Evolutionary conservation across 2,113 vertebrate species (phyloP), one percentile per base, ranked within the genome.

Genomic region (Psophia crepitans): DNA sequence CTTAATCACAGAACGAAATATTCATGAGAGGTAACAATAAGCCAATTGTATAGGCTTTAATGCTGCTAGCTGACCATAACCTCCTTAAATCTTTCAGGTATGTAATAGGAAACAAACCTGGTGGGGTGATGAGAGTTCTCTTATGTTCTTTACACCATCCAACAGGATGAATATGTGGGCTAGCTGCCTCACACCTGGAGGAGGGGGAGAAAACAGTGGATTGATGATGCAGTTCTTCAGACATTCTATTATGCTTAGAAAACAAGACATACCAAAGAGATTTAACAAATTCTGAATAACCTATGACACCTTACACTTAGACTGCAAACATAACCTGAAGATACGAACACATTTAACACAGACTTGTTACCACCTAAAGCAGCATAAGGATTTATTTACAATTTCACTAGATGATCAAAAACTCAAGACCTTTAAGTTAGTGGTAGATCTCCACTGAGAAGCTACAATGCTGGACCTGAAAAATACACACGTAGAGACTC

Each of bases 131-230:
- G 17, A 99, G 98, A 33, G 97, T 98, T 92, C 97, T 98, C 95
- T 98, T 98, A 61, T 99, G 98, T 91, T 99, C 98, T 95, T 98
- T 98, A 97, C 98, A 99, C 99, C 99, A 99, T 57, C 98, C 98
- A 73, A 99, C 98, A 5, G 99, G 99, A 96, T 99, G 99, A 88
- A 99, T 99, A 87, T 99, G 98, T 48, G 98, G 99, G 88, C 98
- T 99, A 33, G 98, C 98, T 46, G 98, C 98, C 95, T 99, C 98
- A 97, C 99, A 99, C 99, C 99, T 99, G 88, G 22, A 95, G 32
- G 14, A 90, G 23, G 14, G 65, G 46, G 33, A 33, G 18, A 58
- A 83, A 95, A 32, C 92, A 21, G 69, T 3, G 18, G 10, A 27
- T 14, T 82, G 20, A 78, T 73, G 87, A 90, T 27, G 20, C 10